Percentiles rank a stretch among this genome's conserved stretches.
phyloP scores from a whole-genome alignment of 1,140 invertebrate genomes.

The Mercenaria mercenaria region DNA sequence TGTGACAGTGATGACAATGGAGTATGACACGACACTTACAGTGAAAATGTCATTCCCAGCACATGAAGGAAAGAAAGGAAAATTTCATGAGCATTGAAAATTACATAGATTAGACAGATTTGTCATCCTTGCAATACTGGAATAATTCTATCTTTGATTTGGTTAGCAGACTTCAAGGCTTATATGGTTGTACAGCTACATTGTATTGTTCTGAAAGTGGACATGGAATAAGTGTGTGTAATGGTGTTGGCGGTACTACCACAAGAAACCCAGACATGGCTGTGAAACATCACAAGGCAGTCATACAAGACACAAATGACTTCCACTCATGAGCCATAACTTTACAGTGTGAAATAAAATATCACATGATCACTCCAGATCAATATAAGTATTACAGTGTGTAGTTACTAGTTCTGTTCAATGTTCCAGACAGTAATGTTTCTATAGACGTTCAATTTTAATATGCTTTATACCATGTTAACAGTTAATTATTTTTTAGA shows the following conservation, averaged over 20 bases:
- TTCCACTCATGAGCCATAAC: not conserved
- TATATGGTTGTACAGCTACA: not conserved
- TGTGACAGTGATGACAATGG: not conserved
- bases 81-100: conserved; percentile 3
- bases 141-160: not conserved
- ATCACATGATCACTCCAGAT: too few species aligned
- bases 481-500: too few species aligned
- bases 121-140: not conserved
- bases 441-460: too few species aligned
- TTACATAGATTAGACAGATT: not conserved
- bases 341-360: too few species aligned
- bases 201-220: not conserved
- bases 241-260: not conserved
- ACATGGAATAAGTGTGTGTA: not conserved
- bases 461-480: too few species aligned
- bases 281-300: not conserved
- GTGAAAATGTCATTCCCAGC: not conserved
- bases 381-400: too few species aligned
- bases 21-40: not conserved
- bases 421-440: too few species aligned
- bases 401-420: too few species aligned
- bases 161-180: not conserved
- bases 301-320: not conserved
- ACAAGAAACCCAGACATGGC: not conserved
- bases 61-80: not conserved